Conservation (phyloP, 1,140 invertebrate genomes). For the Aporrectodea caliginosa region DNA sequence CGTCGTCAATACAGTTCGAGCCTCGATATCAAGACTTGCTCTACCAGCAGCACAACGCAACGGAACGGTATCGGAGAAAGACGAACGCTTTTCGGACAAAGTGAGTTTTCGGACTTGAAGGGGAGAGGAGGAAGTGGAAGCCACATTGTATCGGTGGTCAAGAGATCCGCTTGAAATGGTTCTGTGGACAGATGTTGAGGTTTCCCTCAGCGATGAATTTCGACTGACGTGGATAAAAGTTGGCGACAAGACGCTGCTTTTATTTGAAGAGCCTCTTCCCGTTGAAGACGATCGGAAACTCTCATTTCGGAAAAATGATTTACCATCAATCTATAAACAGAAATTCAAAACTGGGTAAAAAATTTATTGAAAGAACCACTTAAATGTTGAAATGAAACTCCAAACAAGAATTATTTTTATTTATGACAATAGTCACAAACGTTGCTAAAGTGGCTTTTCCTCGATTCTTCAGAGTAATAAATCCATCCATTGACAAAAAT, state of each 20-base stretch:
- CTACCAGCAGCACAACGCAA: background rate
- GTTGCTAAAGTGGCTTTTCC: too few species aligned
- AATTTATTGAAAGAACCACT: too few species aligned
- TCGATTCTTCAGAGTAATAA: too few species aligned
- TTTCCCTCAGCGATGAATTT: background rate
- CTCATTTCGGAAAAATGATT: background rate
- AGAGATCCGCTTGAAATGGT: background rate
- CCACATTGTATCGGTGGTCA: background rate
- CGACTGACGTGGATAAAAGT: background rate
- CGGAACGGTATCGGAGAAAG: background rate
- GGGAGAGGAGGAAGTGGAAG: background rate
- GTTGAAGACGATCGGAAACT: background rate
- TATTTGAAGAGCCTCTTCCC: background rate
- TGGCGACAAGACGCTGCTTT: background rate
- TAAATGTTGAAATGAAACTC: too few species aligned
- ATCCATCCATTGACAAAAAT: too few species aligned
- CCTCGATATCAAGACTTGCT: background rate
- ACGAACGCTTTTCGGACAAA: background rate
- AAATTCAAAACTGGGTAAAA: too few species aligned
- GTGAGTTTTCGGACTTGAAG: background rate
- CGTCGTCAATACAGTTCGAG: background rate
- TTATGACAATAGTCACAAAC: too few species aligned
- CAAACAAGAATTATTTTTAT: too few species aligned
- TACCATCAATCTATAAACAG: background rate
- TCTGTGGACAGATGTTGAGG: background rate